Evolutionary conservation across 2,797 vertebrate species (phyloP).

Genomic region (Sebastes wilsoni): DNA sequence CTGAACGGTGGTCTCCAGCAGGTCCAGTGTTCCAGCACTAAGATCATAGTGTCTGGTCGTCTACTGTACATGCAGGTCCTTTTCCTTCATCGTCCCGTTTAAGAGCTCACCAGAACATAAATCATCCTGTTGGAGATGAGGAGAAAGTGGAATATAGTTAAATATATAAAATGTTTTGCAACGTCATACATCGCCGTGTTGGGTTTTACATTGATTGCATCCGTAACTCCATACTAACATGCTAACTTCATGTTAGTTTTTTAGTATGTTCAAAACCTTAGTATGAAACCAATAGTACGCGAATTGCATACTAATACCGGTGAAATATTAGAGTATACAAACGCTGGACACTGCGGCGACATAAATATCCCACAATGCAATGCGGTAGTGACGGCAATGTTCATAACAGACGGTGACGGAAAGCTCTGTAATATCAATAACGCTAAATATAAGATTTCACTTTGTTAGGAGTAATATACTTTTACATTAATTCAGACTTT

Average conservation of each 20-base stretch:
- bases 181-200: neutral
- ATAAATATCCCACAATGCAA: no score
- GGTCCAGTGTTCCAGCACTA: slow-evolving; percentile 75
- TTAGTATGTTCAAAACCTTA: no score
- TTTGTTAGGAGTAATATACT: no score
- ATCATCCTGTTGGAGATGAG: slow-evolving; percentile 89
- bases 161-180: neutral
- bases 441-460: accelerated
- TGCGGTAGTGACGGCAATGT: no score
- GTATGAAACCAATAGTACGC: no score
- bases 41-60: slow-evolving; percentile 61
- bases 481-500: no score
- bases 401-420: no score
- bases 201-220: neutral
- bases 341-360: no score
- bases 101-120: slow-evolving; percentile 99
- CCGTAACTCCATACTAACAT: accelerated
- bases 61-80: slow-evolving; percentile 62
- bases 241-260: no score
- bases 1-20: slow-evolving; percentile 64
- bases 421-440: no score
- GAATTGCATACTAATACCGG: accelerated
- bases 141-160: neutral
- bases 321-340: accelerated
- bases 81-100: slow-evolving; percentile 63